These are phyloP conservation scores for Maniola hyperantus DNA, from an alignment of 2,888 invertebrate genomes.

Conservation along the genomic window DNA sequence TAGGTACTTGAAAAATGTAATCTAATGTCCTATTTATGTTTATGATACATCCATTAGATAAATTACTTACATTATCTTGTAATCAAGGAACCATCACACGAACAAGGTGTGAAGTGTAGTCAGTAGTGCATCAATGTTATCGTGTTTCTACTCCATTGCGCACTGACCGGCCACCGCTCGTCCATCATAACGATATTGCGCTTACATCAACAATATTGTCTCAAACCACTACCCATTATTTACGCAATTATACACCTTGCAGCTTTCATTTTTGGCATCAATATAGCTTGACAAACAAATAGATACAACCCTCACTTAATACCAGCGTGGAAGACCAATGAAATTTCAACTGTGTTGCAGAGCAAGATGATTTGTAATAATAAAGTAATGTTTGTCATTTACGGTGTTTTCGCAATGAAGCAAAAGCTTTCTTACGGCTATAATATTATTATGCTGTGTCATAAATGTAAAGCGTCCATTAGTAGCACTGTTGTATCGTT, in stretches of 20 bases:
- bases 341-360: conserved; percentile 29
- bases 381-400: conserved; percentile 20
- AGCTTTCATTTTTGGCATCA: conserved; percentile 24
- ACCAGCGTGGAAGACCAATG: conserved; percentile 27
- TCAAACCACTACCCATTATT: conserved; percentile 47
- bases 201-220: conserved; percentile 81
- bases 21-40: conserved; percentile 16
- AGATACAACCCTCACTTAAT: conserved; percentile 24
- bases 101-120: conserved; percentile 40
- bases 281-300: conserved; percentile 19
- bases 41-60: conserved; percentile 20
- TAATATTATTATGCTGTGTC: conserved; percentile 55
- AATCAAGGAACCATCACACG: conserved; percentile 32
- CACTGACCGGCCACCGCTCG: conserved; percentile 73
- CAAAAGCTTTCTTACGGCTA: conserved; percentile 43
- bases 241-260: conserved; percentile 45
- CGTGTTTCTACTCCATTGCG: conserved; percentile 75
- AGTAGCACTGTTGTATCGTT: conserved; percentile 19
- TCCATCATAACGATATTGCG: conserved; percentile 80
- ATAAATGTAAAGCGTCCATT: conserved; percentile 57
- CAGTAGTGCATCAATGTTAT: conserved; percentile 53
- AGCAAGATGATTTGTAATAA: conserved; percentile 28
- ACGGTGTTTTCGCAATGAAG: conserved; percentile 10
- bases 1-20: conserved; percentile 10
- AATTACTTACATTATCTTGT: conserved; percentile 34